These are phyloP conservation scores for Lasioglossum baleicum DNA, from an alignment of 1,140 invertebrate genomes.

Conservation along the genomic window DNA sequence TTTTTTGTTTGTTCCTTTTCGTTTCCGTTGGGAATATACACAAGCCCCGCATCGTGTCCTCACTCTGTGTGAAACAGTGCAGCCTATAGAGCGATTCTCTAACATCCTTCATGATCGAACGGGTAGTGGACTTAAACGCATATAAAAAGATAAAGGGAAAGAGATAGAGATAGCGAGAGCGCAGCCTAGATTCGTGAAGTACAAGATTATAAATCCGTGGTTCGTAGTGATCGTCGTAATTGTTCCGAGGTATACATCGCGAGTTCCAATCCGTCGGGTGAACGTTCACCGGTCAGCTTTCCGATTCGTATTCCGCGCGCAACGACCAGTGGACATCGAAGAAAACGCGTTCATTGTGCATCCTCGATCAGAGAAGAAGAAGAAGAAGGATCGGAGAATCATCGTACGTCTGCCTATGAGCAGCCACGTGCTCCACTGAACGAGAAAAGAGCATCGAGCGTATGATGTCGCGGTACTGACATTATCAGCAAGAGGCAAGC, in stretches of 20 bases:
- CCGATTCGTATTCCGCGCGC: background rate
- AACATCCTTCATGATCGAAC: background rate
- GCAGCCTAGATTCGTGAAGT: background rate
- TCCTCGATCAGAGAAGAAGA: background rate
- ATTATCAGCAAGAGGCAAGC: background rate
- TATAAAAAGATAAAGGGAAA: no score
- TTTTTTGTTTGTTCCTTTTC: conserved; percentile 1
- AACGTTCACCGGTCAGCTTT: background rate
- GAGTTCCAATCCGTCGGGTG: background rate
- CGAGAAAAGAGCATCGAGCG: background rate
- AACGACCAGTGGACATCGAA: background rate
- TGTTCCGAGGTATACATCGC: background rate
- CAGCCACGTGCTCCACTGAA: background rate
- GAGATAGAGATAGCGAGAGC: background rate
- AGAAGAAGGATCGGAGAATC: background rate
- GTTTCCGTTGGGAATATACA: background rate
- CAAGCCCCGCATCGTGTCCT: background rate
- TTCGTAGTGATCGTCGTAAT: background rate
- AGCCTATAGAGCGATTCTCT: background rate
- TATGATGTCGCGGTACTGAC: conserved; percentile 46
- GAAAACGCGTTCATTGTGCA: background rate
- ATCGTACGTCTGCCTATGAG: background rate
- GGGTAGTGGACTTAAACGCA: background rate
- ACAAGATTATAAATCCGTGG: background rate
- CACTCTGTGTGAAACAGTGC: conserved; percentile 10